Evolutionary conservation across 2,888 invertebrate species (phyloP), one percentile per base, ranked within the genome.

Genomic region (Maniola hyperantus): DNA sequence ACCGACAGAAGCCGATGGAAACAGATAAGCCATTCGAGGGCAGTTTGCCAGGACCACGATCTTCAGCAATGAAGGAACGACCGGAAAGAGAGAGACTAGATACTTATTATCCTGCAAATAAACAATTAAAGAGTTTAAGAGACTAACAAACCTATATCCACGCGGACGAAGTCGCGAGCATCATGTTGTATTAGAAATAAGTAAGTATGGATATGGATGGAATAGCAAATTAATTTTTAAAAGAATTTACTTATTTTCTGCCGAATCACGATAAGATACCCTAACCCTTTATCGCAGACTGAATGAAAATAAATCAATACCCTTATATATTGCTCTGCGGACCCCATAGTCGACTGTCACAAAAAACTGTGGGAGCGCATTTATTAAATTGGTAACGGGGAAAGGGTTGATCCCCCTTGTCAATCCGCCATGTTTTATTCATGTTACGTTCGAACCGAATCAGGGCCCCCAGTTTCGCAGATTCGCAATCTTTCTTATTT

Each of bases 371-470:
- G 82, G 82, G 80, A 79, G 78, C 74, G 76, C 80, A 79, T 84
- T 85, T 88, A 87, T 87, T 83, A 87, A 85, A 86, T 81, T 76
- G 84, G 68, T 69, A 74, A 66, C 69, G 68, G 71, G 81, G 85
- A 85, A 89, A 89, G 89, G 89, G 89, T 88, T 84, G 77, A 73
- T 74, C 72, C 79, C 79, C 80, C 82, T 78, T 77, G 77, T 77
- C 82, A 79, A 75, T 77, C 72, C 74, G 74, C 79, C 79, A 91
- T 91, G 85, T 91, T 91, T 91, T 90, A 92, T 92, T 91, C 91
- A 91, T 87, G 82, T 69, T 71, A 77, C 84, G 85, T 83, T 73
- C 76, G 74, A 77, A 80, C 78, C 77, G 82, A 88, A 86, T 85
- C 86, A 83, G 80, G 79, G 76, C 67, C 70, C 57, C 68, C 71